phyloP scores from a whole-genome alignment of 1,140 invertebrate species.

The Homalodisca vitripennis region DNA sequence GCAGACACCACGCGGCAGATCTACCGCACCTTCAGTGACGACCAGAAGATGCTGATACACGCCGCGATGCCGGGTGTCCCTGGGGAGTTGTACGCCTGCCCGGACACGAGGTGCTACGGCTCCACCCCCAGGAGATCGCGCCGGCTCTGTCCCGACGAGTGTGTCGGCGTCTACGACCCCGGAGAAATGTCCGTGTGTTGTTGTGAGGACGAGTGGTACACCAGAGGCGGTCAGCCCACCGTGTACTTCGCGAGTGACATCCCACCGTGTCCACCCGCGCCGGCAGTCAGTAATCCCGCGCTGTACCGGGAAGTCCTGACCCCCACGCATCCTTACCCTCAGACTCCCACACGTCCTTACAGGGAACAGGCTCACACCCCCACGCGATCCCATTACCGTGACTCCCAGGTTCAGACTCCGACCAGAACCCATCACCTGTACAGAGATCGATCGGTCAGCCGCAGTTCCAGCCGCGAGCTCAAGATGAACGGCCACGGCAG shows the following conservation, averaged over 20 bases:
- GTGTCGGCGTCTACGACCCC: background rate
- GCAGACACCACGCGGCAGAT: background rate
- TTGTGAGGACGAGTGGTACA: slow-evolving; percentile 31
- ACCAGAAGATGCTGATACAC: slow-evolving; percentile 25
- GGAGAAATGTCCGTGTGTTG: slow-evolving; percentile 15
- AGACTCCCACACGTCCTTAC: background rate
- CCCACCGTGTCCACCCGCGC: slow-evolving; percentile 28
- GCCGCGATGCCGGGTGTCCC: slow-evolving; percentile 6
- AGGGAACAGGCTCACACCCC: background rate
- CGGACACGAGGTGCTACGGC: slow-evolving; percentile 17
- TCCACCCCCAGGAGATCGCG: slow-evolving; percentile 1
- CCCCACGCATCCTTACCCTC: background rate
- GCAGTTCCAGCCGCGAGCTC: slow-evolving; percentile 19
- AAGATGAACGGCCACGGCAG: slow-evolving; percentile 21
- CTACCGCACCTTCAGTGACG: slow-evolving; percentile 23
- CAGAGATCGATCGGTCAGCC: background rate
- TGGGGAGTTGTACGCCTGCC: background rate
- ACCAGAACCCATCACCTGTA: background rate
- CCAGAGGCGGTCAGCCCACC: no score
- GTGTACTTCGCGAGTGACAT: slow-evolving; percentile 21
- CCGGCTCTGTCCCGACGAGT: slow-evolving; percentile 5
- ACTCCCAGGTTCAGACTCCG: background rate
- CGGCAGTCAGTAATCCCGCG: background rate
- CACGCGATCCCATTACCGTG: background rate
- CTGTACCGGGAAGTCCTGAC: background rate